Base-by-base conservation (phyloP, 1,140 invertebrate genomes). In the Saccostrea echinata region DNA sequence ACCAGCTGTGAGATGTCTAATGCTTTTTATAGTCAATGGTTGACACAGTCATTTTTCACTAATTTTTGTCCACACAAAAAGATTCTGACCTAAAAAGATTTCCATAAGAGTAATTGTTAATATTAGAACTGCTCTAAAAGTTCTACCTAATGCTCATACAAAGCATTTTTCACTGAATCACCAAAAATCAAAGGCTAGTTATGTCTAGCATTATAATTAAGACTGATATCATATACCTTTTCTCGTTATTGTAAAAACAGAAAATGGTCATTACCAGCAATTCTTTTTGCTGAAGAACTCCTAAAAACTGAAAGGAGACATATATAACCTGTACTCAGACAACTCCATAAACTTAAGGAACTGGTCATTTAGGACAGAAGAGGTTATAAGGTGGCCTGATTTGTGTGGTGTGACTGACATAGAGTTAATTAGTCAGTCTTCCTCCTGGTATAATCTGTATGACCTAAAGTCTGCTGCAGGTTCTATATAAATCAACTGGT, bases 381-480 rank as follows among this genome's bases (percentile, higher is more conserved):
- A 18, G 27, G 68, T 76, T 27, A 76, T 16, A 18, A 30, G 68
- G 68, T 76, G 33, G 13, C 68, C 68, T 76, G 68, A 76, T 76
- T 76, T 76, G 68, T 76, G 68, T 76, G 68, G 68, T 76, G 68
- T 76, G 27, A 76, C 68, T 76, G 68, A 76, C 68, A 76, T 16
- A 76, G 68, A 76, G 68, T 76, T 76, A 76, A 76, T 76, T 76
- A 30, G 68, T 11, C 12, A 76, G 68, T 76, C 68, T 76, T 30
- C 68, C 30, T 76, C 68, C 30, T 76, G 27, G 30, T 76, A 30
- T 43, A 43, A 30, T 30, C 68, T 76, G 68, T 24, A 30, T 76
- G 68, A 76, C 68, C 68, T 76, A 76, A 43, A 76, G 68, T 76
- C 68, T 76, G 68, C 68, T 76, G 27, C 68, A 76, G 68, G 68